These are phyloP conservation scores for Cyprinodon variegatus DNA, from an alignment of 2,113 vertebrate species.

Conservation along the genomic window DNA sequence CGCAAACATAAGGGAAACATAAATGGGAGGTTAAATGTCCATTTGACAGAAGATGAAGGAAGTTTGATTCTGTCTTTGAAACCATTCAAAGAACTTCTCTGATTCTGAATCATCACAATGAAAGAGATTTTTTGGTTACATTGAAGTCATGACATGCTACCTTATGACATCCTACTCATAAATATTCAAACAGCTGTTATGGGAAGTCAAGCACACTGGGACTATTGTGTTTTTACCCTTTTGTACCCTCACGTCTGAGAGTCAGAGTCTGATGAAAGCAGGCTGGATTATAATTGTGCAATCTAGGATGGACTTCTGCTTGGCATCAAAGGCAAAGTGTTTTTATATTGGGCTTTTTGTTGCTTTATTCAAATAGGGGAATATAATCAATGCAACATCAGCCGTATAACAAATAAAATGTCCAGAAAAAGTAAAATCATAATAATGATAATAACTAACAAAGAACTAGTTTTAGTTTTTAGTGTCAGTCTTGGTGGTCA, in stretches of 20 bases:
- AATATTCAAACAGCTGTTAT: slow-evolving; percentile 30
- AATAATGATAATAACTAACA: not conserved
- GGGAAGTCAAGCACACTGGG: slow-evolving; percentile 48
- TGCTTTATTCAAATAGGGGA: slow-evolving; percentile 49
- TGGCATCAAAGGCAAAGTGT: slow-evolving; percentile 70
- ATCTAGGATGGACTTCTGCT: slow-evolving; percentile 14
- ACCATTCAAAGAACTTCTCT: slow-evolving; percentile 4
- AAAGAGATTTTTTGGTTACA: slow-evolving; percentile 35
- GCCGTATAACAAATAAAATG: slow-evolving; percentile 22
- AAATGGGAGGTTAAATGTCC: not conserved
- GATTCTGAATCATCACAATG: slow-evolving; percentile 13
- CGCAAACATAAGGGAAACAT: too few species aligned
- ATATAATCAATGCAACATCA: slow-evolving; percentile 18
- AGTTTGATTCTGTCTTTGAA: not conserved
- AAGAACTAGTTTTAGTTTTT: not conserved
- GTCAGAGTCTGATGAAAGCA: slow-evolving; percentile 69
- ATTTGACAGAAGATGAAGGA: not conserved
- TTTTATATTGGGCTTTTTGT: slow-evolving; percentile 24
- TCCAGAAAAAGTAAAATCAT: not conserved
- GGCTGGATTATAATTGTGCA: slow-evolving; percentile 45
- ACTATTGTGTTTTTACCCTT: slow-evolving; percentile 56
- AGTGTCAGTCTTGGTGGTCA: too few species aligned
- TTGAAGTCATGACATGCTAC: slow-evolving; percentile 9
- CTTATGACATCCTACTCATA: not conserved
- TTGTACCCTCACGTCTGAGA: slow-evolving; percentile 28